Base-by-base conservation (phyloP, 2,797 vertebrate genomes). In the Phrynocephalus guinanensis region DNA sequence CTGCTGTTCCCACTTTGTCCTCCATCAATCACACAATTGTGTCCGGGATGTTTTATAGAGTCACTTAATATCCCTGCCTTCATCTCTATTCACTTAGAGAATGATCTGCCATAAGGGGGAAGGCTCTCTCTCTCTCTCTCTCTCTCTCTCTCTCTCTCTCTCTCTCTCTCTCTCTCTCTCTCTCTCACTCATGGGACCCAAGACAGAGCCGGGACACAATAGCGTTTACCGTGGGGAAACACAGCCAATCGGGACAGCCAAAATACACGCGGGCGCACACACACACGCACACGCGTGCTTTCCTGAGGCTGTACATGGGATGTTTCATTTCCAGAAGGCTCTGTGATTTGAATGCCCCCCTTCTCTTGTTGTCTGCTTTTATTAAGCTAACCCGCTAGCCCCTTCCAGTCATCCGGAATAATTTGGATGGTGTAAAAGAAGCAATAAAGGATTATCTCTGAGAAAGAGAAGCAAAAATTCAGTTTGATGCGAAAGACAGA, bases 21-120 rank as follows among this genome's bases (percentile, higher is more conserved):
- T 97, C 98, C 98, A 99, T 99, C 98, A 98, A 99, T 99, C 98
- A 99, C 98, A 92, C 97, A 97, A 98, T 98, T 98, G 98, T 99
- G 98, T 98, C 98, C 97, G 97, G 98, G 98, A 98, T 98, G 98
- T 98, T 98, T 98, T 98, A 99, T 98, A 97, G 98, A 99, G 97
- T 98, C 98, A 98, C 98, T 99, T 99, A 99, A 99, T 99, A 98
- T 98, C 97, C 97, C 97, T 97, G 97, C 98, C 98, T 98, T 99
- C 98, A 98, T 99, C 98, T 98, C 98, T 98, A 98, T 98, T 98
- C 98, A 98, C 97, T 98, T 97, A 97, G 97, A 97, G 97, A 98
- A 98, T 98, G 97, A 97, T 98, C 97, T 97, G 97, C 97, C 97
- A 97, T 97, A 96, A 97, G 97, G 97, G 96, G 96, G 97, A 96